Conservation (phyloP, 2,113 vertebrate genomes). For the Manacus vitellinus region DNA sequence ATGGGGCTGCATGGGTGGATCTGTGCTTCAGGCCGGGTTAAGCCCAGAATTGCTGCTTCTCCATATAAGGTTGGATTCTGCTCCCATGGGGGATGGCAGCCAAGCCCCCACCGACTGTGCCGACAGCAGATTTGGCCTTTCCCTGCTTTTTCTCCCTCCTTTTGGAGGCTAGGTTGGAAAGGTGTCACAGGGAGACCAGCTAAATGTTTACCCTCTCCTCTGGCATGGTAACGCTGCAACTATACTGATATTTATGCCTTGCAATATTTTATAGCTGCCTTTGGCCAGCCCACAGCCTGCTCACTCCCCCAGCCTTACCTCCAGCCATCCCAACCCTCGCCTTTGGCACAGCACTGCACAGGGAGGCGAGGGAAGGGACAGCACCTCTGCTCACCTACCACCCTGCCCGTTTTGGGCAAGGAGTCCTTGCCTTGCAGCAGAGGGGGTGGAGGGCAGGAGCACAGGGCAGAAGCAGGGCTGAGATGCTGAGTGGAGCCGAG, state of each 20-base stretch:
- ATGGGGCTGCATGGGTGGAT: not conserved
- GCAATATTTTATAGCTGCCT: not conserved
- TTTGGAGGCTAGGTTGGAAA: not conserved
- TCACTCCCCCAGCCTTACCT: not conserved
- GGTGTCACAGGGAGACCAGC: not conserved
- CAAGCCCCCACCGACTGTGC: not conserved
- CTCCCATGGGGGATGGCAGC: not conserved
- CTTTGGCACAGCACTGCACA: rapidly evolving
- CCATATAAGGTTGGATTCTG: constrained; percentile 48
- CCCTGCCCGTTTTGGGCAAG: not conserved
- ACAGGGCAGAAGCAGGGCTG: not conserved
- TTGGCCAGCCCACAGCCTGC: not conserved
- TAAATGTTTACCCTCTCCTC: constrained; percentile 20
- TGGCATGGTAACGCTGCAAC: not conserved
- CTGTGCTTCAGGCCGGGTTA: not conserved
- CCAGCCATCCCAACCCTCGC: rapidly evolving
- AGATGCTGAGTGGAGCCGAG: not conserved
- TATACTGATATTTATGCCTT: not conserved
- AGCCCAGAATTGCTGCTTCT: not conserved
- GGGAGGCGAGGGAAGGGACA: not conserved
- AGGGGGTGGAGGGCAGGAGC: not conserved
- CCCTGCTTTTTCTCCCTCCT: not conserved
- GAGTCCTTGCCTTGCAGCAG: not conserved
- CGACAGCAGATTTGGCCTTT: not conserved
- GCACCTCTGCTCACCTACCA: not conserved